Conservation (phyloP, 2,888 invertebrate species). For the Helleia helle region DNA sequence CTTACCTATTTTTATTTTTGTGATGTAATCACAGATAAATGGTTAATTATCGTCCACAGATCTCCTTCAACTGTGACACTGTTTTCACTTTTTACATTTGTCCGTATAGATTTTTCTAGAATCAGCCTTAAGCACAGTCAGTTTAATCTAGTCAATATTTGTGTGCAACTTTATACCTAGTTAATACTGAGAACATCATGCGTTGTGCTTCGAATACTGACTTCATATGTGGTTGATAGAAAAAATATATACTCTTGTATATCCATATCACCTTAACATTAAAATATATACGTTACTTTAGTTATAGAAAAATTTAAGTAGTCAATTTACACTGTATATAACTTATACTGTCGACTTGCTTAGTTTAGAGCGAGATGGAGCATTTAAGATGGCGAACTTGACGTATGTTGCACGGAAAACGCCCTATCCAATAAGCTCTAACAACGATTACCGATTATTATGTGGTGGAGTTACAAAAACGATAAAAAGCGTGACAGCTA, state of each 20-base stretch:
- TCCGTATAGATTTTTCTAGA: neutral
- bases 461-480: too few species aligned
- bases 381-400: neutral
- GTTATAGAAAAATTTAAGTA: constrained; percentile 6
- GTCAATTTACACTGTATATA: neutral
- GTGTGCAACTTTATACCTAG: constrained; percentile 16
- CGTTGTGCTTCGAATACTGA: constrained; percentile 21
- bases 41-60: too few species aligned
- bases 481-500: too few species aligned
- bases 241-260: constrained; percentile 14
- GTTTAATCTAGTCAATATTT: constrained; percentile 28
- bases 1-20: too few species aligned
- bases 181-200: constrained; percentile 50
- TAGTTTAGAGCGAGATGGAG: constrained; percentile 5
- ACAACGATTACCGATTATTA: too few species aligned
- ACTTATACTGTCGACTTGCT: neutral
- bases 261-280: constrained; percentile 7
- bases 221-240: constrained; percentile 18
- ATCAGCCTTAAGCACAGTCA: constrained; percentile 8
- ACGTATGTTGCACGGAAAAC: too few species aligned
- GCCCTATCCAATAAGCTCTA: too few species aligned
- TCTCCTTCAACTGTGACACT: too few species aligned
- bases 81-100: constrained; percentile 2
- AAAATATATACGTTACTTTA: constrained; percentile 5
- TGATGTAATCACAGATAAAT: too few species aligned